phyloP scores from a whole-genome alignment of 2,113 vertebrate species.

The Oncorhynchus keta region DNA sequence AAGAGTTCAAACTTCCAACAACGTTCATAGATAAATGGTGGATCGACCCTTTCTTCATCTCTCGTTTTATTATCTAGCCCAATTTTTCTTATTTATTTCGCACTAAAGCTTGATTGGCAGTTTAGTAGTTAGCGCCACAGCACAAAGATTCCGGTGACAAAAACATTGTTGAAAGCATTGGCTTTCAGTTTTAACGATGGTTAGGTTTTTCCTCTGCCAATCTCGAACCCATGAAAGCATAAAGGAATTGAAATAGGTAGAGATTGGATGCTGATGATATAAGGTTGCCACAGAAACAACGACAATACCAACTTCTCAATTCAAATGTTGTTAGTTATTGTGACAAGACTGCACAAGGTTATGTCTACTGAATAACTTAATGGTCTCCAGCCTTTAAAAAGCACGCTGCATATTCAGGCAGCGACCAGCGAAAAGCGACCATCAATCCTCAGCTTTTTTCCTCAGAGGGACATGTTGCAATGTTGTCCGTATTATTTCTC shows the following conservation, averaged over 20 bases:
- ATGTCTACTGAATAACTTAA: background rate
- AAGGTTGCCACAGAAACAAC: background rate
- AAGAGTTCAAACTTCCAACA: background rate
- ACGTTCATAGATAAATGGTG: background rate
- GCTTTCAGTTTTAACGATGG: background rate
- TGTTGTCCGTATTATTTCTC: background rate
- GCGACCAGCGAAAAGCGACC: background rate
- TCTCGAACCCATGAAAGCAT: too few relatives aligned
- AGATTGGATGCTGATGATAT: background rate
- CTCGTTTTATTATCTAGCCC: background rate
- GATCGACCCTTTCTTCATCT: background rate
- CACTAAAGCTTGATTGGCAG: background rate
- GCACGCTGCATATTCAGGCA: background rate
- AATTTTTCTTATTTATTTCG: background rate
- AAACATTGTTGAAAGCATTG: background rate
- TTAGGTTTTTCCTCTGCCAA: background rate
- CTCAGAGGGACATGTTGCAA: background rate
- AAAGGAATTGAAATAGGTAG: too few relatives aligned
- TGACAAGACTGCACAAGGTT: background rate
- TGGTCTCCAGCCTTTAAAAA: background rate
- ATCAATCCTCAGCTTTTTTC: background rate
- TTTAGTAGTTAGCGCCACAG: background rate
- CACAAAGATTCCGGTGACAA: background rate
- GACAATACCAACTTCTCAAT: background rate
- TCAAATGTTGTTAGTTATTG: background rate